Conservation (phyloP, 30 jellyfish, hydroid and myxozoan species). For the Chrysaora quinquecirrha region DNA sequence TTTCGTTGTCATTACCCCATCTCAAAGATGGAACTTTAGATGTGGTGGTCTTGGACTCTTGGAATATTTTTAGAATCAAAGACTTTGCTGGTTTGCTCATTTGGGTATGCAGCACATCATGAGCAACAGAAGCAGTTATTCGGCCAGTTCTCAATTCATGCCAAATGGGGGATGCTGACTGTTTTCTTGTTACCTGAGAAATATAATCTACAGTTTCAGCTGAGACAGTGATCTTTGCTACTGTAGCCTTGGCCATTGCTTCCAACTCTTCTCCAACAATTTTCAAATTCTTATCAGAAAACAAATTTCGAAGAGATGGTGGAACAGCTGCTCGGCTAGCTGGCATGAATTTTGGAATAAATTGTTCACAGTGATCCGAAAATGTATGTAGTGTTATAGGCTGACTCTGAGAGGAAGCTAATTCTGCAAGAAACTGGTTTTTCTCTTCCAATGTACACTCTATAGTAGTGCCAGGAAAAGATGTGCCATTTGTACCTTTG, state of each 20-base stretch:
- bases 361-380: background rate
- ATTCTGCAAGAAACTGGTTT: background rate
- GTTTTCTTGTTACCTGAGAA: background rate
- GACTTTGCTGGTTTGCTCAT: conserved; percentile 5
- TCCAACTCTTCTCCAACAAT: background rate
- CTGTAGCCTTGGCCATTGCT: background rate
- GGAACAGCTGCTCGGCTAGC: background rate
- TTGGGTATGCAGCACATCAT: conserved; percentile 22
- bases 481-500: conserved; percentile 1
- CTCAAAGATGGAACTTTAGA: background rate
- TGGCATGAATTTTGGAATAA: conserved; percentile 14
- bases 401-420: background rate
- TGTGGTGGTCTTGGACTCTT: conserved; percentile 11
- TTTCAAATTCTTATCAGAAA: background rate
- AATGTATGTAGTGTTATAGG: conserved; percentile 10
- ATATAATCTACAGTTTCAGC: conserved; percentile 12
- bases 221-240: background rate
- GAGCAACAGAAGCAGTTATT: conserved; percentile 21
- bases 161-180: conserved; percentile 8
- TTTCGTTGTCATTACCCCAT: background rate
- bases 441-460: background rate
- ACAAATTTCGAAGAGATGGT: background rate
- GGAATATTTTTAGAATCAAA: background rate
- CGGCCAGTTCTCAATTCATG: conserved; percentile 19
- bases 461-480: conserved; percentile 2